Evolutionary conservation across 37 sponge, comb jelly and placozoan species (phyloP), one percentile per base, ranked within the genome.

Genomic region (Lycopodina hypogea): DNA sequence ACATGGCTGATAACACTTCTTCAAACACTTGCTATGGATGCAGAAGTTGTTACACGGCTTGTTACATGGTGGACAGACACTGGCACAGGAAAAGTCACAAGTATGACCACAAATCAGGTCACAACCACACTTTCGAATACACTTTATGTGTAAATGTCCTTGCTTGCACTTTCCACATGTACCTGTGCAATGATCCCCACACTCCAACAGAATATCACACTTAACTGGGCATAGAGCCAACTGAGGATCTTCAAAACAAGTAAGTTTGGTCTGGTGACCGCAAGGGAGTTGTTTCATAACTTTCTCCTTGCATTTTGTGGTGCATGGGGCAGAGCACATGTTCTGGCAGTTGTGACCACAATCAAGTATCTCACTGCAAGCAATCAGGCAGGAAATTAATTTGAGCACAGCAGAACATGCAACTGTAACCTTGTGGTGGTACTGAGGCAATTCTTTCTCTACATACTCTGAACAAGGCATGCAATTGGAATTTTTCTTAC

Each of bases 331-430:
- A 38, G 74, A 83, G 70, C 96, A 96, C 42, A 3, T 38, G 7
- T 79, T 63, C 48, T 68, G 77, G 48, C 96, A 96, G 17, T 42
- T 52, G 74, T 96, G 93, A 18, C 93, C 90, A 90, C 96, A 96
- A 45, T 45, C 48, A 35, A 88, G 78, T 28, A 71, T 28, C 58
- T 74, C 81, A 0, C 60, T 40, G 78, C 96, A 96, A 17, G 80
- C 56, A 24, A 62, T 35, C 6, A 42, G 1, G 76, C 96, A 96
- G 51, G 11, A 1, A 6, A 51, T 34, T 12, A 26, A 41, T 24
- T 33, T 30, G 19, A 79, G 83, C 59, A 76, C 39, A 8, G 30
- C 37, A 34, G 65, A 38, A 68, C 96, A 96, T 1, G 24, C 12
- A 41, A 85, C 29, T 19, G 18, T 45, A 30, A 73, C 53, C 30